Base-by-base conservation (phyloP, 2,113 vertebrate species). In the Oreotrochilus melanogaster region DNA sequence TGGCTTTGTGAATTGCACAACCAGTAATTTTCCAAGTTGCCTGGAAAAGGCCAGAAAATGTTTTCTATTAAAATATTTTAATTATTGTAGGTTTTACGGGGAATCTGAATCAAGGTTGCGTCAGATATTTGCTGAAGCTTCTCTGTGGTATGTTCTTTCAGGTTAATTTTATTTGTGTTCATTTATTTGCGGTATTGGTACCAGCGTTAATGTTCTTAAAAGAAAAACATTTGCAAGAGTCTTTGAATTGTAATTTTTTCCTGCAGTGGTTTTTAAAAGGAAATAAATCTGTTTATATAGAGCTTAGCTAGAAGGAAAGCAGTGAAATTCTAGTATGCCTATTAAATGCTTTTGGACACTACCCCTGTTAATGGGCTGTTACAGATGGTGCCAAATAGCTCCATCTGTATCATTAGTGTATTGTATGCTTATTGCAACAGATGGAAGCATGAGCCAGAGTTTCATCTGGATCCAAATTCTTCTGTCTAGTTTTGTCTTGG, bases 41-140 rank as follows among this genome's bases (percentile, higher is more conserved):
- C 24, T 88, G 45, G 51, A 93, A 91, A 92, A 79, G 30, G 53
- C 28, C 43, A 48, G 61, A 93, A 43, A 33, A 30, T 3, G 8
- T 7, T 56, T 93, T 81, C 74, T 53, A 88, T 78, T 76, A 35
- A 86, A 94, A 71, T 88, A 66, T 79, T 88, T 85, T 58, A 43
- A 87, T 93, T 86, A 28, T 97, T 96, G 8, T 80, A 99, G 99
- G 91, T 99, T 99, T 97, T 99, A 99, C 13, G 99, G 99, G 21
- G 99, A 99, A 95, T 99, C 99, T 3, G 99, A 99, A 95, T 98
- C 98, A 6, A 98, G 97, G 58, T 97, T 99, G 70, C 98, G 99
- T 60, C 98, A 99, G 92, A 99, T 99, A 93, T 99, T 99, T 94
- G 97, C 98, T 12, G 98, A 99, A 89, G 99, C 99, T 22, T 98